Evolutionary conservation across 1,140 invertebrate species (phyloP), one percentile per base, ranked within the genome.

Genomic region (Paramacrobiotus metropolitanus): DNA sequence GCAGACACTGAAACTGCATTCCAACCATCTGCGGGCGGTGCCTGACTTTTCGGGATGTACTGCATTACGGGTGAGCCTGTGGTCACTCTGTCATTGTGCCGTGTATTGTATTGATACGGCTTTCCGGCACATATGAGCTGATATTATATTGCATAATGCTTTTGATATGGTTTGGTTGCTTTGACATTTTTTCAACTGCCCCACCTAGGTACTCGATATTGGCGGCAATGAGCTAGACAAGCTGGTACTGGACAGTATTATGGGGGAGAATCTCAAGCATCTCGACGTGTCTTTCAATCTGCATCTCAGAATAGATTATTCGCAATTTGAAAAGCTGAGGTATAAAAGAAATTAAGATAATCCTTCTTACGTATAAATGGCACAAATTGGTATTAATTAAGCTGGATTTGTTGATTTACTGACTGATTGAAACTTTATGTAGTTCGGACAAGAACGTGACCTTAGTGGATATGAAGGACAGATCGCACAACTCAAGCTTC

Each of bases 221-320:
- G 71, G 71, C 29, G 70, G 68, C n/a, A 74, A 74, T 59, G 63
- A 68, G 20, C 65, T 74, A 30, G 66, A 68, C 21, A 70, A 71
- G 62, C 65, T 72, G 3, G 69, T 70, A 2, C 67, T 73, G 60
- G 67, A 67, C 18, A 68, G 70, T 60, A 66, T 74, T 28, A 70
- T 72, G 68, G 65, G 67, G 1, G 71, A 71, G 0, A 69, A 72
- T 59, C 66, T 73, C 21, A 68, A 70, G 63, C 65, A 72, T 0
- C 65, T 74, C 28, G 72, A 73, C 61, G 71, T 74, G 31, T 71
- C 71, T 21, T 69, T 70, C 24, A 73, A 73, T 62, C 67, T 68
- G 30, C 65, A 71, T 59, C 67, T 73, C 21, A 67, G 66, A 30
- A 66, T 73, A 29, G 67, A 69, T 28, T 65, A 65, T 4, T 63